Base-by-base conservation (phyloP, 2,797 vertebrate genomes). In the Anabas testudineus region DNA sequence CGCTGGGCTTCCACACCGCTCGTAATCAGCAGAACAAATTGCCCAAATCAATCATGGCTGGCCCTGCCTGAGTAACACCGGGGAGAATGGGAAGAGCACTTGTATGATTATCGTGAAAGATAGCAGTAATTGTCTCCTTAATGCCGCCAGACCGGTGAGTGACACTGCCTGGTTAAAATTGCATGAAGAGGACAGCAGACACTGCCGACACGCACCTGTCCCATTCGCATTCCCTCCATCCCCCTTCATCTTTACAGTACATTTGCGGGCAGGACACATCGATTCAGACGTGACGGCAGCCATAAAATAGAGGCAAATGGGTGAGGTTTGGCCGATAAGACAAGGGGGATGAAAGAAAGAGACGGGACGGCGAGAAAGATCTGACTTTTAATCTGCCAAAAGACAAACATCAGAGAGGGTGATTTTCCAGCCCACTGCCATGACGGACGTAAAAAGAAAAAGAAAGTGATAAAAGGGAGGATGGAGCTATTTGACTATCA, bases 11-110 rank as follows among this genome's bases (percentile, higher is more conserved):
- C 80, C 87, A 87, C 78, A 81, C 83, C 32, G 82, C 85, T 92
- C 56, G 86, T 94, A 94, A 94, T 94, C 93, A 94, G 91, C 84
- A 81, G 87, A 93, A 92, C 93, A 94, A 94, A 95, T 95, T 94
- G 92, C 83, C 93, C 91, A 90, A 93, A 95, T 95, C 93, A 94
- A 94, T 95, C 94, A 95, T 65, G 85, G 88, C 83, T 76, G 58
- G 84, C 84, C 78, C 84, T 76, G 86, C 86, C 88, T 84, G 83
- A 83, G 86, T 83, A 83, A 81, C 62, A 72, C 60, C 74, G 68
- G 81, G 58, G 73, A 84, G 81, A 81, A 91, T 21, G 79, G 82
- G 87, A 87, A 87, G 82, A 91, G 87, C 87, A 87, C 92, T 93
- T 87, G 92, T 91, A 91, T 93, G 94, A 95, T 95, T 94, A 94